Evolutionary conservation across 2,113 vertebrate genomes (phyloP).

Genomic region (Albula glossodonta): DNA sequence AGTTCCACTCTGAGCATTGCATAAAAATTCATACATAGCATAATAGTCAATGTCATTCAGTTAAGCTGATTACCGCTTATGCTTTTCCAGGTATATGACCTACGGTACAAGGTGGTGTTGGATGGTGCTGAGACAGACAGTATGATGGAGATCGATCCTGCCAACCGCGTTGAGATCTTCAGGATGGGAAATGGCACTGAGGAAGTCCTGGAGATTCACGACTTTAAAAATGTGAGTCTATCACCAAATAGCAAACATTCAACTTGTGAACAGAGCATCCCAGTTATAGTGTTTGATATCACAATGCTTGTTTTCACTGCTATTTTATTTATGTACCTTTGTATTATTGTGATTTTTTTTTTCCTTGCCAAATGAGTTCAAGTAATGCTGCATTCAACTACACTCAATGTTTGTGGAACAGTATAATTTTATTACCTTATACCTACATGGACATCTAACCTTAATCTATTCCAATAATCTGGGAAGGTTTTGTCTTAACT

Average conservation of each 20-base stretch:
- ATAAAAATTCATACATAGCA: background rate
- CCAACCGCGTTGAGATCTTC: slow-evolving; percentile 73
- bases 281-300: no score
- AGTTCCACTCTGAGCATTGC: background rate
- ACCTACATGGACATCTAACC: no score
- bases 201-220: slow-evolving; percentile 78
- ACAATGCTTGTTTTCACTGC: no score
- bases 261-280: background rate
- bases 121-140: slow-evolving; percentile 70
- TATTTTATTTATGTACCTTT: no score
- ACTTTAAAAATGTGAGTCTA: slow-evolving; percentile 76
- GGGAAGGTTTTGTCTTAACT: no score
- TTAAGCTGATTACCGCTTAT: background rate
- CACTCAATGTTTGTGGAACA: no score
- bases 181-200: slow-evolving; percentile 70
- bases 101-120: slow-evolving; percentile 73
- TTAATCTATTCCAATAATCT: no score
- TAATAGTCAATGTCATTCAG: background rate
- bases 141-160: slow-evolving; percentile 76
- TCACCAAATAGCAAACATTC: background rate
- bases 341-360: no score
- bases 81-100: slow-evolving; percentile 69
- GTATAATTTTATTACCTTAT: no score
- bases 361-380: no score
- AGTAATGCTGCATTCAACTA: no score